Percentiles rank a stretch among this genome's conserved stretches.
phyloP scores from a whole-genome alignment of 2,113 vertebrate genomes.

The Himantopus leucocephalus region DNA sequence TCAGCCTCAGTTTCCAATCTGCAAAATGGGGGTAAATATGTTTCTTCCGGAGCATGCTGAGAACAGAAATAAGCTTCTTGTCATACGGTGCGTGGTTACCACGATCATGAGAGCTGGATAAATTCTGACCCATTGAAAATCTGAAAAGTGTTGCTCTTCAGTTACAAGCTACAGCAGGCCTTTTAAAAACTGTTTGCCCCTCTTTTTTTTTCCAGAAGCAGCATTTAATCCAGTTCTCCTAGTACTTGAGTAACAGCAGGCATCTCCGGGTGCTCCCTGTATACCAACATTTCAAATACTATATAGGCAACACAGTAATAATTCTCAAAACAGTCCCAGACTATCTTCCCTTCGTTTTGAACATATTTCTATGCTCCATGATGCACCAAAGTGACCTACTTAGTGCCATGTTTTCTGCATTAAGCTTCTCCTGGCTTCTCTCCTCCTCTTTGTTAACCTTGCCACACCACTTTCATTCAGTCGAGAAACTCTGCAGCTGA shows the following conservation, averaged over 20 bases:
- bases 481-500: background rate
- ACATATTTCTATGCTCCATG: accelerated
- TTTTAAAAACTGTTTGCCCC: background rate
- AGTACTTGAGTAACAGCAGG: background rate
- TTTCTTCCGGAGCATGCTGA: background rate
- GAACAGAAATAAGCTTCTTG: background rate
- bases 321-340: background rate
- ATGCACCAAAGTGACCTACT: background rate
- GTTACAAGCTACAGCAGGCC: background rate
- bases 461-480: background rate
- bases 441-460: background rate
- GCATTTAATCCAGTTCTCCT: background rate
- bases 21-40: background rate
- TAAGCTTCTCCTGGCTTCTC: background rate
- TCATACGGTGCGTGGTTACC: background rate
- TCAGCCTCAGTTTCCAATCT: background rate
- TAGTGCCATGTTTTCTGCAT: background rate
- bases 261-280: background rate
- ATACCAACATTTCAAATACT: background rate
- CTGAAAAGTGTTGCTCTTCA: background rate
- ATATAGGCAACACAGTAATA: background rate
- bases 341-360: background rate
- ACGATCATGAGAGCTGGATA: background rate
- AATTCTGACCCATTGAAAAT: background rate
- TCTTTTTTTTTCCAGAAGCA: background rate